These are phyloP conservation scores for Lacerta agilis DNA, from an alignment of 2,797 vertebrate species.

Conservation along the genomic window DNA sequence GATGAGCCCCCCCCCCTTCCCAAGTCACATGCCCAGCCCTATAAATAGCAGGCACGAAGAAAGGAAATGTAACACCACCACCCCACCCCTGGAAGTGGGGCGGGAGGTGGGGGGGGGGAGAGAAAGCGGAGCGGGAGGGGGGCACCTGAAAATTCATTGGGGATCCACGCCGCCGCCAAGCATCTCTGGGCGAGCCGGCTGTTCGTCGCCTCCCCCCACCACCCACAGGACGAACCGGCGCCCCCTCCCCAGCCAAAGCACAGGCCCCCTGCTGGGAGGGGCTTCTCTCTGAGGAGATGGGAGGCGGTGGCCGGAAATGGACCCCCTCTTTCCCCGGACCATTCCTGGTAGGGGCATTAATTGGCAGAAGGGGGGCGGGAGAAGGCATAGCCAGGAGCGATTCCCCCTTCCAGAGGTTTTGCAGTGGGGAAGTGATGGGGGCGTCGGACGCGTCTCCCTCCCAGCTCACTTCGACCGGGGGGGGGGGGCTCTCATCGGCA, in stretches of 20 bases:
- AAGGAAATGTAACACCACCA: background rate
- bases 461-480: background rate
- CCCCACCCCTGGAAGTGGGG: background rate
- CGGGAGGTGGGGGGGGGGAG: no score
- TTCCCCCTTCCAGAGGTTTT: background rate
- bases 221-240: background rate
- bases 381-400: no score
- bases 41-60: slow-evolving; percentile 4
- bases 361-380: background rate
- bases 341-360: no score
- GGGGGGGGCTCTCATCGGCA: background rate
- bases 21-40: slow-evolving; percentile 21
- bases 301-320: background rate
- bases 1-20: background rate
- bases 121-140: background rate
- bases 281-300: background rate
- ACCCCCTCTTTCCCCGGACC: no score
- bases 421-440: background rate
- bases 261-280: no score
- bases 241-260: background rate
- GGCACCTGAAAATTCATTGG: no score
- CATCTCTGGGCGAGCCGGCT: background rate
- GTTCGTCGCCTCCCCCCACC: background rate
- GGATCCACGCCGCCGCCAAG: no score
- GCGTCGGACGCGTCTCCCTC: background rate